Base-by-base conservation (phyloP, 2,888 invertebrate genomes). In the Tricholauxania praeusta region DNA sequence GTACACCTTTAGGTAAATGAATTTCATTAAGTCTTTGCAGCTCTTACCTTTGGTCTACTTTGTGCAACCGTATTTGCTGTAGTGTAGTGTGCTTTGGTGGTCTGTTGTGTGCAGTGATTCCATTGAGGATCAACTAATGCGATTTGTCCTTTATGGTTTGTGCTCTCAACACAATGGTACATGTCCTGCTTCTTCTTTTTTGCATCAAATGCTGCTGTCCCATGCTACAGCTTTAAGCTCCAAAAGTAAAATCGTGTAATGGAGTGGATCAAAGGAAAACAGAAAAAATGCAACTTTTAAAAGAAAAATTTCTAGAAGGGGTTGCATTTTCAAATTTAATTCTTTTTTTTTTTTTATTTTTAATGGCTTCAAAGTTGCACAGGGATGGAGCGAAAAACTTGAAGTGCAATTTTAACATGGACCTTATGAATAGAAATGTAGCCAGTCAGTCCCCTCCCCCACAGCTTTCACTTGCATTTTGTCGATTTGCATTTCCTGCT, bases 61-160 rank as follows among this genome's bases (percentile, higher is more conserved):
- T 28, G 3, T 22, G 8, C 39, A 17, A 12, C 17, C 32, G 15
- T 60, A 5, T 62, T 6, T 39, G 10, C 39, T 39, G 39, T 10
- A 39, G 47, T 62, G 53, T 53, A n/a, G 60, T 57, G 22, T 17
- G 22, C 28, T 19, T 22, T 57, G 57, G 57, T 57, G 22, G 57
- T 62, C n/a, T 39, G n/a, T 39, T 32, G 12, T 15, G n/a, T 47
- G 60, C n/a, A n/a, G 60, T 62, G 60, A 62, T 62, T 62, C 60
- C 32, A 39, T 39, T 39, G 60, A 62, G 60, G 60, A 39, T 19
- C n/a, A 62, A 62, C 60, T 62, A 62, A 62, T 62, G 60, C 28
- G 32, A 62, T 62, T 62, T 62, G n/a, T 39, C 17, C 32, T 28
- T 39, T 39, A 39, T 47, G 60, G 32, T 6, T 28, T 39, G 39